Evolutionary conservation across 2,113 vertebrate species (phyloP).

Genomic region (Motacilla alba): DNA sequence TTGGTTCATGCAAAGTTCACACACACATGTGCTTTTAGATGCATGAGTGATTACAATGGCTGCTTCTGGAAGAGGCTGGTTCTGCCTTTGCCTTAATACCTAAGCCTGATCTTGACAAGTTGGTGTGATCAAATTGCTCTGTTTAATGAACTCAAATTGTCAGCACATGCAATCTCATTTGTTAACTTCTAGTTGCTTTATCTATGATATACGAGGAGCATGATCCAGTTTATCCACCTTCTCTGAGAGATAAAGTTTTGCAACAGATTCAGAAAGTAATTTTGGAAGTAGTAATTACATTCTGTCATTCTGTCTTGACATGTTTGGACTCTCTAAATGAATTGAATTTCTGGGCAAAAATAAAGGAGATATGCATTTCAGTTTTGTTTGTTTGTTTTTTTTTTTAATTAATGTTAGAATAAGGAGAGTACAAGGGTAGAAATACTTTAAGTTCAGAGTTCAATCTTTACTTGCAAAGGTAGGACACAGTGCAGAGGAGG

Average conservation of each 20-base stretch:
- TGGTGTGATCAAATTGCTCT: not conserved
- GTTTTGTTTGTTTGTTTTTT: not conserved
- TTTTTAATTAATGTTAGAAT: not conserved
- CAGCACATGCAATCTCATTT: not conserved
- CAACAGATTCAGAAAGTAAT: not conserved
- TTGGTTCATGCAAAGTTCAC: not conserved
- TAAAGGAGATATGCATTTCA: not conserved
- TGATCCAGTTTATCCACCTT: not conserved
- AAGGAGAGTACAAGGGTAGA: not conserved
- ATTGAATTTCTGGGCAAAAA: not conserved
- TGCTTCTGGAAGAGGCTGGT: not conserved
- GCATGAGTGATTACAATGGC: not conserved
- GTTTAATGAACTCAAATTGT: not conserved
- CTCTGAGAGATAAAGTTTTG: not conserved
- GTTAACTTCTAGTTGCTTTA: not conserved
- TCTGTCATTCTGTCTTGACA: not conserved
- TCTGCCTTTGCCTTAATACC: not conserved
- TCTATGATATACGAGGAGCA: not conserved
- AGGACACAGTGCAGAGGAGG: not conserved
- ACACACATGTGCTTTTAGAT: rapidly evolving
- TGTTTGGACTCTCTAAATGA: not conserved
- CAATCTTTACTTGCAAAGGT: not conserved
- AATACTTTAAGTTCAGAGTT: not conserved
- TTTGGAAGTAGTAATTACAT: not conserved
- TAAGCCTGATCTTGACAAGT: not conserved